phyloP scores from a whole-genome alignment of 2,797 vertebrate genomes.

The Gallinago solitaria region DNA sequence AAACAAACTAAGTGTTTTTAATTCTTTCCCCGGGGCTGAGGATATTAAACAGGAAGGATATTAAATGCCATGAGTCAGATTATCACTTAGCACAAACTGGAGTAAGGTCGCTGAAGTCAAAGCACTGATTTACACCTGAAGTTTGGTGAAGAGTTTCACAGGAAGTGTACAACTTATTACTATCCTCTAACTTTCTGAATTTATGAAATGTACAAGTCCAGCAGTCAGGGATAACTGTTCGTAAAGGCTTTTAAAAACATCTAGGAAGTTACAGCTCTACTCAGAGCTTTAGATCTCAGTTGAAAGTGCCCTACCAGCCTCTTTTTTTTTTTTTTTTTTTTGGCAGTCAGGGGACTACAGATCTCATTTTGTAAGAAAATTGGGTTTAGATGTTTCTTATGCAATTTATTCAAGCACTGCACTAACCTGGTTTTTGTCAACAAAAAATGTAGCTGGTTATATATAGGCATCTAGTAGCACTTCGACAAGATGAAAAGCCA shows the following conservation, averaged over 20 bases:
- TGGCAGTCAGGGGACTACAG: neutral
- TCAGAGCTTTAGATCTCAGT: slow-evolving; percentile 35
- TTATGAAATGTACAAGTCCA: neutral
- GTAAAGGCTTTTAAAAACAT: slow-evolving; percentile 42
- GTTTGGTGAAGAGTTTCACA: neutral
- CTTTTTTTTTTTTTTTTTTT: neutral
- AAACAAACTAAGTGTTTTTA: neutral
- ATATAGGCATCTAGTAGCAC: slow-evolving; percentile 3
- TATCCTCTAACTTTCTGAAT: neutral
- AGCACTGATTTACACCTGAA: neutral
- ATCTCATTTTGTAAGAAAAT: slow-evolving; percentile 34
- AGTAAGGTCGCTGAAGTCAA: slow-evolving; percentile 2
- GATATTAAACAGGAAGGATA: slow-evolving; percentile 23
- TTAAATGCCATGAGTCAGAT: neutral
- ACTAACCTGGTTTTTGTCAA: neutral
- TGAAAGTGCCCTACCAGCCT: slow-evolving; percentile 22
- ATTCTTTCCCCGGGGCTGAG: neutral
- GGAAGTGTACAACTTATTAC: neutral
- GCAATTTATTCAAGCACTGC: neutral
- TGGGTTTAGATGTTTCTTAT: slow-evolving; percentile 4
- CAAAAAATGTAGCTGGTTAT: neutral
- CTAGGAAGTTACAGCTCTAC: slow-evolving; percentile 34
- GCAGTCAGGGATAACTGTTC: neutral
- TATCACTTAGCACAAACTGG: neutral
- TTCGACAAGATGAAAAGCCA: neutral